Evolutionary conservation across 1,140 invertebrate species (phyloP).

Genomic region (Bombus huntii): DNA sequence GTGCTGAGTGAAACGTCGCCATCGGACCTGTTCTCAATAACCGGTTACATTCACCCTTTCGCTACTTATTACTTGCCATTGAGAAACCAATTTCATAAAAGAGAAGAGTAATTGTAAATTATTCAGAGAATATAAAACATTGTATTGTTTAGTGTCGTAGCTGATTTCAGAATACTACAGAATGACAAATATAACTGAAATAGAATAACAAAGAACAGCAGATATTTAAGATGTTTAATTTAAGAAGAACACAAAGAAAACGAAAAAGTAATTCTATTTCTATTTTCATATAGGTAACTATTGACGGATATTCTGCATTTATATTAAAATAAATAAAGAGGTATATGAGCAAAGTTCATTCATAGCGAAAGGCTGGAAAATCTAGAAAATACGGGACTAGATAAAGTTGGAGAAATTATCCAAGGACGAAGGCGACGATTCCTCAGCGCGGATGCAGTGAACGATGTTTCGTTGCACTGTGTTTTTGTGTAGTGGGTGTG

Average conservation of each 20-base stretch:
- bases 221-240: neutral
- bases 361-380: neutral
- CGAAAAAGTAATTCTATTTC: neutral
- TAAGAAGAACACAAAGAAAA: neutral
- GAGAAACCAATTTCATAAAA: neutral
- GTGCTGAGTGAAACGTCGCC: conserved; percentile 54
- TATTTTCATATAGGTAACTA: too few species aligned
- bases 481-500: conserved; percentile 75
- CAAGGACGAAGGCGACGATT: conserved; percentile 33
- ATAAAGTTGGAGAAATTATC: neutral
- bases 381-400: too few species aligned
- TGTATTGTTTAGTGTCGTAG: too few species aligned
- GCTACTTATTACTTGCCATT: neutral
- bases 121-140: too few species aligned
- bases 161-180: too few species aligned
- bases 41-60: neutral
- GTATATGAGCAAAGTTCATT: neutral
- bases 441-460: conserved; percentile 27
- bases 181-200: too few species aligned
- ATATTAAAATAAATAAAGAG: neutral
- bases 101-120: neutral
- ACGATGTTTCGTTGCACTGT: conserved; percentile 74
- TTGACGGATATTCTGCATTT: too few species aligned
- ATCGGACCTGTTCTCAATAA: neutral
- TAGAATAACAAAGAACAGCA: too few species aligned